Percentiles rank a stretch among this genome's conserved stretches.
phyloP scores from a whole-genome alignment of 2,113 vertebrate species.

The Chionomys nivalis region DNA sequence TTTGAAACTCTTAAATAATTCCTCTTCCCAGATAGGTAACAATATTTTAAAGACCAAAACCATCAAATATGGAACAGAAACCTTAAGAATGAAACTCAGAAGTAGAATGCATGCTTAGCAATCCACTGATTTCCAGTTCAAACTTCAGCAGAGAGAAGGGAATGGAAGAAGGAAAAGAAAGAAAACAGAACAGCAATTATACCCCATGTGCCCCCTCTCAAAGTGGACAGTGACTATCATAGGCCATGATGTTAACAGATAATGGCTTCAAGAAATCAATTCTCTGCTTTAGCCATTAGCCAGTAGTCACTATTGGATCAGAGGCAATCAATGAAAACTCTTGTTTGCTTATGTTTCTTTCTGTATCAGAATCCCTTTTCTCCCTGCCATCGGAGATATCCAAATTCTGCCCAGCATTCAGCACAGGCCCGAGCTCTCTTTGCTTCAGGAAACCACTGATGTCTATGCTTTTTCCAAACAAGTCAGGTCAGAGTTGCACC shows the following conservation, averaged over 20 bases:
- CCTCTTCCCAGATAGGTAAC: neutral
- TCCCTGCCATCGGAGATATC: neutral
- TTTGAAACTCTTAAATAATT: slow-evolving; percentile 43
- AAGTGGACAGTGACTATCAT: neutral
- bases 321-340: slow-evolving; percentile 21
- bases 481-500: neutral
- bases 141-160: neutral
- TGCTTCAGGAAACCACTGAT: neutral
- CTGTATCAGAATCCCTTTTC: neutral
- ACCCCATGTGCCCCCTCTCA: neutral
- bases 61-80: neutral
- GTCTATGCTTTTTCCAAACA: neutral
- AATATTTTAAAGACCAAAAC: slow-evolving; percentile 48
- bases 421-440: neutral
- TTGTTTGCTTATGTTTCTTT: slow-evolving; percentile 45
- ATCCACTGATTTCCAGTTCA: neutral
- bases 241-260: slow-evolving; percentile 2
- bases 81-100: neutral
- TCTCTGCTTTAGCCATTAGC: neutral
- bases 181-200: neutral
- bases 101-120: neutral
- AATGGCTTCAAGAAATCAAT: slow-evolving; percentile 44
- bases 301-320: neutral
- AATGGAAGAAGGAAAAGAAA: neutral
- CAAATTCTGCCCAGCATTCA: slow-evolving; percentile 1